phyloP scores from a whole-genome alignment of 2,113 vertebrate species.

The Dinomys branickii region DNA sequence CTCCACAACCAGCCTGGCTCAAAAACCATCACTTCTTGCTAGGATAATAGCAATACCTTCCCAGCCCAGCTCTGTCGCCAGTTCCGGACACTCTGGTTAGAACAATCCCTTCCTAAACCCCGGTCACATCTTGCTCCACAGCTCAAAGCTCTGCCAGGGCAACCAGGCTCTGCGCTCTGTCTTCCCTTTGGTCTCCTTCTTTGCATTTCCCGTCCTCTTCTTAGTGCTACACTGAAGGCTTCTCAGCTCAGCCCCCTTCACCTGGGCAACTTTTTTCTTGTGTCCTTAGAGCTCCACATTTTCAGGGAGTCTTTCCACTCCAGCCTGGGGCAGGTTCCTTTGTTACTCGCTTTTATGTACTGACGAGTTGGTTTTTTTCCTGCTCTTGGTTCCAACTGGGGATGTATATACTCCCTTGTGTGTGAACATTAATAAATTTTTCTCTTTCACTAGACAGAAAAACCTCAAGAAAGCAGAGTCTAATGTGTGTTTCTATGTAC shows the following conservation, averaged over 20 bases:
- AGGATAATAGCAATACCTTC: background rate
- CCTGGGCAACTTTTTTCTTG: background rate
- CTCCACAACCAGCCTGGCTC: background rate
- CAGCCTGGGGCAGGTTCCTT: background rate
- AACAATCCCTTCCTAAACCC: background rate
- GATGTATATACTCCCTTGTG: background rate
- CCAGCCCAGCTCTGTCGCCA: background rate
- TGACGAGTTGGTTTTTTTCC: background rate
- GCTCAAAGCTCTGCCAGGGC: background rate
- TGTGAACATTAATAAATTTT: background rate
- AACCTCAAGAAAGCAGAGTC: background rate
- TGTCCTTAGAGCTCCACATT: background rate
- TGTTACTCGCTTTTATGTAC: background rate
- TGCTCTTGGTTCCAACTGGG: background rate
- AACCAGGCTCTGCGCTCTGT: background rate
- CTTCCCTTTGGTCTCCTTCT: background rate
- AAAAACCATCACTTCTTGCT: background rate
- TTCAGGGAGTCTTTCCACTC: background rate
- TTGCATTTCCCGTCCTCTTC: background rate
- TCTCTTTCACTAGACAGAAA: background rate
- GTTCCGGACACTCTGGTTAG: background rate
- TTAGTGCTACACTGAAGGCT: background rate
- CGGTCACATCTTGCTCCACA: background rate
- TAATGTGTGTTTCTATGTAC: background rate
- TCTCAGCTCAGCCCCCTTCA: background rate